These are phyloP conservation scores for Thalassaphorura encarpata DNA, from an alignment of 1,140 invertebrate species.

Conservation along the genomic window DNA sequence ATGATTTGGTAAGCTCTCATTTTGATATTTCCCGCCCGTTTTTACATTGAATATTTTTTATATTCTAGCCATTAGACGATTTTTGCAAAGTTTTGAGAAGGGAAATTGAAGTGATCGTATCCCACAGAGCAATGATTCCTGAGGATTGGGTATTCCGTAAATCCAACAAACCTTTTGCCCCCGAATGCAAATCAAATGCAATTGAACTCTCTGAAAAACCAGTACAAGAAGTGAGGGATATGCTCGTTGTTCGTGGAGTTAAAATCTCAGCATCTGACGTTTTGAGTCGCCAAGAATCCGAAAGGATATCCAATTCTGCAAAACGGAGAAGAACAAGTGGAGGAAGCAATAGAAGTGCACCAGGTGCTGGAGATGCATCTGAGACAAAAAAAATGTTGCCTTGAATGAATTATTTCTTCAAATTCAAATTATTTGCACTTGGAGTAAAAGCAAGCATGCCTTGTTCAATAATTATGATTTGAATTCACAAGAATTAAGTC, in stretches of 20 bases:
- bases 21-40: background rate
- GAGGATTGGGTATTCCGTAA: conserved; percentile 18
- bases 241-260: background rate
- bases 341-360: too few relatives aligned
- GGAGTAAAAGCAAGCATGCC: background rate
- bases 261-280: background rate
- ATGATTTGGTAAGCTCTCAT: conserved; percentile 21
- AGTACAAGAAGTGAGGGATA: conserved; percentile 7
- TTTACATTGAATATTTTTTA: background rate
- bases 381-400: background rate
- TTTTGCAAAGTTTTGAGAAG: conserved; percentile 26
- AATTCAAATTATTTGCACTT: background rate
- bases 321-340: background rate
- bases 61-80: conserved; percentile 24
- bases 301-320: too few relatives aligned
- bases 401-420: background rate
- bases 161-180: conserved; percentile 20
- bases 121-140: conserved; percentile 13
- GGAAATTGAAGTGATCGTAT: conserved; percentile 24
- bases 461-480: background rate
- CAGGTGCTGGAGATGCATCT: too few relatives aligned
- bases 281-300: background rate
- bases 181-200: conserved; percentile 15
- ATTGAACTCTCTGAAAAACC: conserved; percentile 22
- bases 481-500: background rate